These are phyloP conservation scores for Trogon surrucura DNA, from an alignment of 2,113 vertebrate genomes.

Conservation along the genomic window DNA sequence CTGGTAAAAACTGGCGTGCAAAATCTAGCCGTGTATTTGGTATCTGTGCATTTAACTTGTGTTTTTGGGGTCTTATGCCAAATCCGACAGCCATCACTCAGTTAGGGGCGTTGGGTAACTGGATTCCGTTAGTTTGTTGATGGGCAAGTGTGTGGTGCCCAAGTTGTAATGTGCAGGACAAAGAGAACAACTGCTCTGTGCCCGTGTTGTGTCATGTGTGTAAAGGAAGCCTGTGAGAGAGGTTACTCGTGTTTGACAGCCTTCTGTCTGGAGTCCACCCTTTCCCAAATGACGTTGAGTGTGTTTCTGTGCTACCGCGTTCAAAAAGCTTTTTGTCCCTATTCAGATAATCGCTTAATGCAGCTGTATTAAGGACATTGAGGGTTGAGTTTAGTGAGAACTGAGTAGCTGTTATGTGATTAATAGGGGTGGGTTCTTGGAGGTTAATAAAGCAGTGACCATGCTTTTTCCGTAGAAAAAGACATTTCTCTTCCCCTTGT, in stretches of 20 bases:
- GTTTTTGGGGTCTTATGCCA: not conserved
- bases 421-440: not conserved
- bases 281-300: not conserved
- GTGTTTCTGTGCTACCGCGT: not conserved
- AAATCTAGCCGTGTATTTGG: not conserved
- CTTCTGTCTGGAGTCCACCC: not conserved
- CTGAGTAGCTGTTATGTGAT: conserved; percentile 16
- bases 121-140: not conserved
- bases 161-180: not conserved
- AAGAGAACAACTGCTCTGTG: accelerated
- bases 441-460: conserved; percentile 27
- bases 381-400: not conserved
- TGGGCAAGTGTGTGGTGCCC: not conserved
- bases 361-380: not conserved
- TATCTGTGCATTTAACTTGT: not conserved
- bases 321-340: conserved; percentile 10
- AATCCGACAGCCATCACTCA: not conserved
- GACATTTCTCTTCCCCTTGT: conserved; percentile 4
- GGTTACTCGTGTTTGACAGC: not conserved
- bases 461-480: not conserved
- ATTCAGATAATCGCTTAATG: not conserved
- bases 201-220: accelerated
- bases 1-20: not conserved
- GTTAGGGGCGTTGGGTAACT: not conserved
- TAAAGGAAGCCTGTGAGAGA: not conserved